phyloP scores from a whole-genome alignment of 2,888 invertebrate species.

The Brachyopa scutellaris region DNA sequence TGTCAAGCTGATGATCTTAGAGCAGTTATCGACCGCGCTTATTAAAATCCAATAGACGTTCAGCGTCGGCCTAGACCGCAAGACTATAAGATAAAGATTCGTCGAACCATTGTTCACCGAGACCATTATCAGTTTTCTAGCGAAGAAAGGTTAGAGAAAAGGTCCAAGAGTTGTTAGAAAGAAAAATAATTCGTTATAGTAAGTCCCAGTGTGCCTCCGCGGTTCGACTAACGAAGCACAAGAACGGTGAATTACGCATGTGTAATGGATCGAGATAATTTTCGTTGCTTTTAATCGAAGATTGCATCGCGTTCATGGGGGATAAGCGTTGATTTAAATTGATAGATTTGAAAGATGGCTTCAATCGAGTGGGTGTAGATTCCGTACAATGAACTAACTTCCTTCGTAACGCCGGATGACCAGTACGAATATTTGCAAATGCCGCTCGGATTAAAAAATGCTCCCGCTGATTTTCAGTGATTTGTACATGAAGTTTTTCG shows the following conservation, averaged over 20 bases:
- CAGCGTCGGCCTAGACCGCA: slow-evolving; percentile 1
- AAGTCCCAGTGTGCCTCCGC: background rate
- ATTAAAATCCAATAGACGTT: background rate
- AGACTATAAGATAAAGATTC: background rate
- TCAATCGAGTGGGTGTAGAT: background rate
- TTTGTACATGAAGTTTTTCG: too few species aligned
- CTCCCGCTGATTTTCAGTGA: too few species aligned
- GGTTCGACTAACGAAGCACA: background rate
- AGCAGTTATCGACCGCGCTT: too few species aligned
- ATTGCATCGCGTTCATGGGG: background rate
- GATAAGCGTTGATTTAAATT: background rate
- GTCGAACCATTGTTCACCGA: background rate
- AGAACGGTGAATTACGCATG: background rate
- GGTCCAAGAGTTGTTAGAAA: background rate
- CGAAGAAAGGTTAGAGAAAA: background rate
- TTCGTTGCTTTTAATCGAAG: background rate
- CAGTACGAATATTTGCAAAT: too few species aligned
- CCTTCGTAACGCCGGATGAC: too few species aligned
- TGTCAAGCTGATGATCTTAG: too few species aligned
- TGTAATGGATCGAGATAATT: slow-evolving; percentile 5
- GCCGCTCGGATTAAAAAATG: too few species aligned
- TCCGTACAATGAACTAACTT: background rate
- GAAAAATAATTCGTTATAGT: background rate
- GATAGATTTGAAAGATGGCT: background rate
- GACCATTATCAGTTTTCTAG: slow-evolving; percentile 10